These are phyloP conservation scores for Basileuterus tristriatus DNA, from an alignment of 2,797 vertebrate species.

Conservation along the genomic window DNA sequence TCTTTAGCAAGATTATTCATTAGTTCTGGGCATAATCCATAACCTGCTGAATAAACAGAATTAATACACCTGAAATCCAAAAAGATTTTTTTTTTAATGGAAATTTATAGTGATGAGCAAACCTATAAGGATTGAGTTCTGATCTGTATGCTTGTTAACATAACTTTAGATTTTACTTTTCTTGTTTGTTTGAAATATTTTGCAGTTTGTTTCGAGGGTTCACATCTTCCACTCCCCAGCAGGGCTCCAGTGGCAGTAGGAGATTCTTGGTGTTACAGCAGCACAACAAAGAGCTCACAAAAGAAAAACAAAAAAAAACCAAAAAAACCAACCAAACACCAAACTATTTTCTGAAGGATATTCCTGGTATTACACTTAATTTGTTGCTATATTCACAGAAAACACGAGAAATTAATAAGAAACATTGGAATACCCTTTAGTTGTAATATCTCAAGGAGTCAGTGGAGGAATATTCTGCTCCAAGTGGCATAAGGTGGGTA, in stretches of 20 bases:
- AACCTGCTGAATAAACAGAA: not conserved
- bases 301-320: not conserved
- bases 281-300: not conserved
- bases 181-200: not conserved
- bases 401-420: not conserved
- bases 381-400: not conserved
- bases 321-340: not conserved
- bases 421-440: not conserved
- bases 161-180: not conserved
- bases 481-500: not conserved
- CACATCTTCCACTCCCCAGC: not conserved
- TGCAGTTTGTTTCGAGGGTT: rapidly evolving
- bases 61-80: not conserved
- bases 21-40: not conserved
- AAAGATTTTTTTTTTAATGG: not conserved
- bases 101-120: not conserved
- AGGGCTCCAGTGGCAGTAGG: not conserved
- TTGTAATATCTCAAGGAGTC: not conserved
- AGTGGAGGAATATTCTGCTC: not conserved
- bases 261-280: not conserved
- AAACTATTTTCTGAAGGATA: not conserved
- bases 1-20: not conserved
- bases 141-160: not conserved
- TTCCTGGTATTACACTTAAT: not conserved
- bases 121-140: not conserved